phyloP scores from a whole-genome alignment of 2,888 invertebrate genomes.

The Trissolcus brochymenae region DNA sequence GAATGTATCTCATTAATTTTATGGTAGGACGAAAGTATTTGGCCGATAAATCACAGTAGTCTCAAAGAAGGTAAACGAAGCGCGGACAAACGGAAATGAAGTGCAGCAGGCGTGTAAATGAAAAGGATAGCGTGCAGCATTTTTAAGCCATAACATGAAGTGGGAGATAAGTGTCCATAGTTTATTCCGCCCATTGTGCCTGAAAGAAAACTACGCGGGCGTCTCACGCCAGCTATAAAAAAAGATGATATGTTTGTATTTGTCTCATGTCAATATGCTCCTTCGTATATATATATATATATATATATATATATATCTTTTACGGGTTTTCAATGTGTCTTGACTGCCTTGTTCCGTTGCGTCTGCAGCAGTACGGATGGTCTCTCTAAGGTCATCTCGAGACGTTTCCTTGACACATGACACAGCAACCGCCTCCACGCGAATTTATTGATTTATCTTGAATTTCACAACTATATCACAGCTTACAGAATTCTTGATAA shows the following conservation, averaged over 20 bases:
- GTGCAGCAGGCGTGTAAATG: slow-evolving; percentile 53
- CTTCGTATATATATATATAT: too few relatives aligned
- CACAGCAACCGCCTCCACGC: slow-evolving; percentile 13
- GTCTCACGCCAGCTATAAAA: slow-evolving; percentile 34
- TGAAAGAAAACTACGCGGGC: slow-evolving; percentile 39
- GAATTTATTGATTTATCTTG: background rate
- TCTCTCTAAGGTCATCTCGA: slow-evolving; percentile 58
- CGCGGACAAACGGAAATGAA: slow-evolving; percentile 47
- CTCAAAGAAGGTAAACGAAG: slow-evolving; percentile 11
- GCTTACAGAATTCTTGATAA: background rate
- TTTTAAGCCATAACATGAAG: slow-evolving; percentile 68
- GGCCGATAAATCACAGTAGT: slow-evolving; percentile 45
- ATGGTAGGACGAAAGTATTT: slow-evolving; percentile 58
- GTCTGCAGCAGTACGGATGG: slow-evolving; percentile 62
- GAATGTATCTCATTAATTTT: slow-evolving; percentile 62
- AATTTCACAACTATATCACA: background rate
- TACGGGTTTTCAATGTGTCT: slow-evolving; percentile 51
- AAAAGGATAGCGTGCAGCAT: slow-evolving; percentile 59
- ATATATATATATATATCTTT: slow-evolving; percentile 27
- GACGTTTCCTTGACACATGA: slow-evolving; percentile 45
- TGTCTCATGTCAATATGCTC: slow-evolving; percentile 17
- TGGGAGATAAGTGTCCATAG: slow-evolving; percentile 55
- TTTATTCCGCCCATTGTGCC: slow-evolving; percentile 47
- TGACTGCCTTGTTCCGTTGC: slow-evolving; percentile 23
- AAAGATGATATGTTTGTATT: slow-evolving; percentile 19